Evolutionary conservation across 1,140 invertebrate species (phyloP).

Genomic region (Luehdorfia chinensis): DNA sequence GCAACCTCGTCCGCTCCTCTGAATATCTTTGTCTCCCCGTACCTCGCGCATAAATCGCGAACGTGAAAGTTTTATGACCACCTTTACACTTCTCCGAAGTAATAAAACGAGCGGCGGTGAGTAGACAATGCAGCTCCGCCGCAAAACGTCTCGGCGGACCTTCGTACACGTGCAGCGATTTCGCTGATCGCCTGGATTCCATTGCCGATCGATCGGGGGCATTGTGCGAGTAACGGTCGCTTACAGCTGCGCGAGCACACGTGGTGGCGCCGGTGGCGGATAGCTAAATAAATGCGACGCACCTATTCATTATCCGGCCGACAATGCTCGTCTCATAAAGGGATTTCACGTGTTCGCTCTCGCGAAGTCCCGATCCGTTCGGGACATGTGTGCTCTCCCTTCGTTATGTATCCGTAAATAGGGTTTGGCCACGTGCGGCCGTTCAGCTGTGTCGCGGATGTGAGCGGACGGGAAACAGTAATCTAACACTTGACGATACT

Average conservation of each 20-base stretch:
- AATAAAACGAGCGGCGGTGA: constrained; percentile 48
- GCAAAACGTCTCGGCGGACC: constrained; percentile 54
- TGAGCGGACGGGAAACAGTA: constrained; percentile 68
- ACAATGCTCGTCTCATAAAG: constrained; percentile 72
- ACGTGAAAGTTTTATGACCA: constrained; percentile 75
- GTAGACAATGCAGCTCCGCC: constrained; percentile 58
- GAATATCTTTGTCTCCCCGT: constrained; percentile 64
- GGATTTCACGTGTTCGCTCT: constrained; percentile 74
- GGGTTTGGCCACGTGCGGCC: constrained; percentile 73
- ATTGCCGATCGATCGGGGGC: constrained; percentile 69
- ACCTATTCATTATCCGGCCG: constrained; percentile 69
- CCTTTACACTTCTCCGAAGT: constrained; percentile 65
- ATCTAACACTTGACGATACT: constrained; percentile 63
- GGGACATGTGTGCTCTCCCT: constrained; percentile 74
- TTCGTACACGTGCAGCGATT: constrained; percentile 71
- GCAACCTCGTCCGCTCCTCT: constrained; percentile 43
- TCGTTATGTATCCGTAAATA: constrained; percentile 71
- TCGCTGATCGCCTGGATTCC: constrained; percentile 66
- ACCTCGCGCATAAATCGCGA: constrained; percentile 65
- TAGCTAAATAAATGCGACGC: constrained; percentile 74
- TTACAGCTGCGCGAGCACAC: constrained; percentile 71
- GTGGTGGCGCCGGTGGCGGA: constrained; percentile 67
- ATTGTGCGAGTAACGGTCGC: constrained; percentile 73
- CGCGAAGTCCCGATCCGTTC: constrained; percentile 70
- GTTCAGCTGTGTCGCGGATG: constrained; percentile 71